Evolutionary conservation across 2,888 invertebrate species (phyloP).

Genomic region (Sinopyrophorus schimmeli): DNA sequence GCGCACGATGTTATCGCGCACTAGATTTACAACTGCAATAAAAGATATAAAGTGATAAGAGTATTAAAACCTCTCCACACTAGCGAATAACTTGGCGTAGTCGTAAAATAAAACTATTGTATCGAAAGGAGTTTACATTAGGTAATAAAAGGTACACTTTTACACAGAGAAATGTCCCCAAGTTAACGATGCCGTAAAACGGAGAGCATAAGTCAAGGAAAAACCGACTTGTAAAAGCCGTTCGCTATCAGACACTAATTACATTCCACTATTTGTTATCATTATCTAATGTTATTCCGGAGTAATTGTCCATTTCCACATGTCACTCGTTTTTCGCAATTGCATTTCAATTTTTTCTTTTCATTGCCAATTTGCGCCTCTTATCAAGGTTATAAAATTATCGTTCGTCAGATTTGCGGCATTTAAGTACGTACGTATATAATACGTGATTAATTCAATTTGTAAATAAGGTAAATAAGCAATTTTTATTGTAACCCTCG

Average conservation of each 20-base stretch:
- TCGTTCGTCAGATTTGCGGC: too few species aligned
- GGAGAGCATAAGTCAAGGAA: conserved; percentile 8
- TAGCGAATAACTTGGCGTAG: not conserved
- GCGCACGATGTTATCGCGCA: too few species aligned
- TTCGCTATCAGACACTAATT: conserved; percentile 11
- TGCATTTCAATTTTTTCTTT: too few species aligned
- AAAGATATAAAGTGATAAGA: conserved; percentile 6
- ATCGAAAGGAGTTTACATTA: conserved; percentile 5
- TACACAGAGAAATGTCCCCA: not conserved
- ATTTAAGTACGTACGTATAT: too few species aligned
- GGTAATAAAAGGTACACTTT: conserved; percentile 3
- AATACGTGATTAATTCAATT: too few species aligned
- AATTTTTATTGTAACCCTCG: too few species aligned
- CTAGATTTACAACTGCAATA: not conserved
- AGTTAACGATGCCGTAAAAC: conserved; percentile 4
- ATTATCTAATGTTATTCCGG: conserved; percentile 24
- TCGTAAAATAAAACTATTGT: conserved; percentile 2
- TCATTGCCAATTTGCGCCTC: too few species aligned
- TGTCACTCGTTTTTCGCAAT: too few species aligned
- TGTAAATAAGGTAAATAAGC: too few species aligned
- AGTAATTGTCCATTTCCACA: conserved; percentile 4
- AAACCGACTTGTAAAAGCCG: not conserved
- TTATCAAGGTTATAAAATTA: too few species aligned
- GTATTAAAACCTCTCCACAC: not conserved
- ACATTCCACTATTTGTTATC: conserved; percentile 20